Conservation (phyloP, 53 echinoderm and acorn worm genomes). For the Luidia sarsii region DNA sequence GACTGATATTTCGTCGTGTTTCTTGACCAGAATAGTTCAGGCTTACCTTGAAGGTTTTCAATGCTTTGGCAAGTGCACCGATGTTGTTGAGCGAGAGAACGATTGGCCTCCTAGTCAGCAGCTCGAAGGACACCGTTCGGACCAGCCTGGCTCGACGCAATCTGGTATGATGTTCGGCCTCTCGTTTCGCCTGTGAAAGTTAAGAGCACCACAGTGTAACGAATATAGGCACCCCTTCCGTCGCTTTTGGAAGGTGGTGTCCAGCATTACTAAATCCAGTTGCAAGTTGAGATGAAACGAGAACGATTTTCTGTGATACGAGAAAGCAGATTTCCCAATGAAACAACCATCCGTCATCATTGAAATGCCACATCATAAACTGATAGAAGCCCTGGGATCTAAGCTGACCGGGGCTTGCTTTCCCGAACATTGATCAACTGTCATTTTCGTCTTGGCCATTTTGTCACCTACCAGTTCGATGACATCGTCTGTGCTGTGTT, state of each 20-base stretch:
- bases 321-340: not conserved
- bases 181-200: constrained; percentile 18
- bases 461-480: constrained; percentile 22
- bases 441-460: not conserved
- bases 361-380: too few relatives aligned
- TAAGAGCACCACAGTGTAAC: not conserved
- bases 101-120: constrained; percentile 56
- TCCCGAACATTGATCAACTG: not conserved
- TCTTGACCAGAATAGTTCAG: too few relatives aligned
- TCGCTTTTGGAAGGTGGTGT: not conserved
- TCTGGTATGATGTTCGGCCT: constrained; percentile 13
- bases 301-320: not conserved
- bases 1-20: too few relatives aligned
- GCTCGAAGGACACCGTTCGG: constrained; percentile 26
- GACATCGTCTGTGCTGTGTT: constrained; percentile 31
- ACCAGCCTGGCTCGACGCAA: constrained; percentile 19
- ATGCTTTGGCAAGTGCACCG: constrained; percentile 67
- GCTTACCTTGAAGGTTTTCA: constrained; percentile 82
- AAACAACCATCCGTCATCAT: not conserved
- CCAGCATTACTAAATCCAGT: not conserved
- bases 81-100: constrained; percentile 83
- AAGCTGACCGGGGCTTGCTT: not conserved
- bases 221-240: not conserved
- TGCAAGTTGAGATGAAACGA: not conserved
- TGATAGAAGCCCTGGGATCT: too few relatives aligned